Evolutionary conservation across 2,797 vertebrate species (phyloP).

Genomic region (Sarcophilus harrisii): DNA sequence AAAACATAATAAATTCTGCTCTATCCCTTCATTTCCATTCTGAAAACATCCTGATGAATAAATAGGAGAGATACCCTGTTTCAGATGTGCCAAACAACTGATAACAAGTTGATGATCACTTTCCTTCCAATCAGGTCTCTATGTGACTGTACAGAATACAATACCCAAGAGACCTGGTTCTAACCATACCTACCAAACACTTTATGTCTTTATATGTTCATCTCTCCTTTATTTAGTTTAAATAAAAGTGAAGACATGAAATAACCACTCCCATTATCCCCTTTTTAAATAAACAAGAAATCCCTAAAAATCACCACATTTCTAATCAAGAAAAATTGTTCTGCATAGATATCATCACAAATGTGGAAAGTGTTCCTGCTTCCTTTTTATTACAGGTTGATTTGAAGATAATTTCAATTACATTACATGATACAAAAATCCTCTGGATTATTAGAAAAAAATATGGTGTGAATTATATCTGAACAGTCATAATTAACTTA

Average conservation of each 20-base stretch:
- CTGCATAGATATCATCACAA: background rate
- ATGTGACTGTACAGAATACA: background rate
- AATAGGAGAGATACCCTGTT: background rate
- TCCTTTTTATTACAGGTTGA: background rate
- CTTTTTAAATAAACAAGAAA: slow-evolving; percentile 5
- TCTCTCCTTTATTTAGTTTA: background rate
- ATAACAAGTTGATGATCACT: background rate
- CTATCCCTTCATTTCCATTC: background rate
- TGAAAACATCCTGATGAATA: background rate
- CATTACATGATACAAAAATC: slow-evolving; percentile 6
- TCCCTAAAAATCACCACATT: slow-evolving; percentile 14
- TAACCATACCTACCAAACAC: background rate
- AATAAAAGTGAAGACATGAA: no score
- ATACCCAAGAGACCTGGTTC: background rate
- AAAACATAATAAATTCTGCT: background rate
- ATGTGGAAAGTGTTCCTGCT: background rate
- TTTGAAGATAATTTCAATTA: slow-evolving; percentile 23
- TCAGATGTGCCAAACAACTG: background rate
- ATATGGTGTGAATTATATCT: background rate
- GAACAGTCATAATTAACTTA: slow-evolving; percentile 11
- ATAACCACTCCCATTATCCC: no score
- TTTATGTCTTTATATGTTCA: background rate
- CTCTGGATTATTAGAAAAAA: slow-evolving; percentile 22
- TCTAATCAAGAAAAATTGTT: slow-evolving; percentile 5
- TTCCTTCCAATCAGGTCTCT: background rate